Base-by-base conservation (phyloP, 2,113 vertebrate species). In the Forbesichthys papilliferus region DNA sequence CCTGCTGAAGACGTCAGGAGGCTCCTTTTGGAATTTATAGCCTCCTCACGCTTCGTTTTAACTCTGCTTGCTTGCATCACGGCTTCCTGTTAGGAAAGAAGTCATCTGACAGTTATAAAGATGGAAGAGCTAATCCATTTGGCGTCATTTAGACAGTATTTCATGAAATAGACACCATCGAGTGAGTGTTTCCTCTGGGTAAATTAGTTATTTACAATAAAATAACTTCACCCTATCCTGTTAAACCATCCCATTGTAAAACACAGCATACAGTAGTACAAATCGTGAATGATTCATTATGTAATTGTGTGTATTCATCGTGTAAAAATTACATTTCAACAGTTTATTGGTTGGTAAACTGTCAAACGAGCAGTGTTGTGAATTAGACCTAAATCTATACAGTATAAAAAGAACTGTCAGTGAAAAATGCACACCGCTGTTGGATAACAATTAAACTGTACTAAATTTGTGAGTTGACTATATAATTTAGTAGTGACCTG, bases 1-100 rank as follows among this genome's bases (percentile, higher is more conserved):
- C 74, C 65, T 78, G 86, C 75, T 74, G 66, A 77, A 77, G 66
- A 78, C 70, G 79, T 82, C 77, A 75, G 73, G 82, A 62, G 68
- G 64, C 48, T 46, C 33, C 51, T 3, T 20, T 58, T 63, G 63
- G 69, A 74, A 83, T 85, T 80, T 75, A 77, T 71, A 64, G 73
- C 64, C 67, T 78, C 84, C 73, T 79, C 60, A 27, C 11, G 64
- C 52, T 61, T 49, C 46, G 20, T 68, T 81, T 79, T 59, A 48
- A 77, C 77, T 11, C 34, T 64, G 66, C 53, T 69, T 42, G 64
- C 64, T 60, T 71, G 68, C 75, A 79, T 77, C 60, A 73, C 33
- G 71, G 9, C 52, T 52, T 57, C 54, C 27, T 70, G 71, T 80
- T 74, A 47, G 66, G 47, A 69, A 69, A 68, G 54, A 66, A 48